Evolutionary conservation across 2,888 invertebrate genomes (phyloP).

Genomic region (Hipparchia sbordonii): DNA sequence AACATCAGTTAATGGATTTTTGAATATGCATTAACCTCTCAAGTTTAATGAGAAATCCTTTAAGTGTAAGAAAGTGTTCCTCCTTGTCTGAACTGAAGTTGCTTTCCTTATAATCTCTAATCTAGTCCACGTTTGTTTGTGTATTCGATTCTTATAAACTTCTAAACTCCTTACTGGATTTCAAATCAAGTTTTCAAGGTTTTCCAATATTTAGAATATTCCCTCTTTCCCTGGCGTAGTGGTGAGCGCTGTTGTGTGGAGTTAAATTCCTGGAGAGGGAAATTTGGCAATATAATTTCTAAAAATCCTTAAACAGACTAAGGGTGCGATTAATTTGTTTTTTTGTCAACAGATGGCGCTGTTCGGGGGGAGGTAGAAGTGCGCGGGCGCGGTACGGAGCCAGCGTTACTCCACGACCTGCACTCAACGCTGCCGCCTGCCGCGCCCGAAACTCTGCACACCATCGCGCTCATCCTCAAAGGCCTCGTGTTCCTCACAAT

Average conservation of each 20-base stretch:
- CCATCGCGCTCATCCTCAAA: conserved; percentile 86
- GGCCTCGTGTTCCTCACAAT: conserved; percentile 92
- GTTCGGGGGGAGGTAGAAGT: conserved; percentile 73
- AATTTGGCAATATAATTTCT: too few species aligned
- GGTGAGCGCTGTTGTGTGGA: too few species aligned
- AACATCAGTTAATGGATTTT: conserved; percentile 5
- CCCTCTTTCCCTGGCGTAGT: too few species aligned
- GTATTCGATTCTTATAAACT: too few species aligned
- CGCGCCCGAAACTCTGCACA: conserved; percentile 75
- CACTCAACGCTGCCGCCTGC: conserved; percentile 78
- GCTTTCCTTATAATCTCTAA: too few species aligned
- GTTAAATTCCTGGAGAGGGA: too few species aligned
- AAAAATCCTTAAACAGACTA: too few species aligned
- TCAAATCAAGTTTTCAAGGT: too few species aligned
- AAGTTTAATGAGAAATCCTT: neutral
- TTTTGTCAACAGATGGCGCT: conserved; percentile 65
- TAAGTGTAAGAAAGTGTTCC: neutral
- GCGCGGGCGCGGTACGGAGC: conserved; percentile 79
- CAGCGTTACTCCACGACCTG: conserved; percentile 72
- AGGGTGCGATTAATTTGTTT: neutral
- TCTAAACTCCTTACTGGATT: too few species aligned
- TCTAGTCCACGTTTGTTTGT: too few species aligned
- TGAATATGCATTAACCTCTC: conserved; percentile 1
- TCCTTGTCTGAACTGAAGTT: neutral
- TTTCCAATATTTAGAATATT: too few species aligned